Base-by-base conservation (phyloP, 2,113 vertebrate species). In the Macrotus californicus region DNA sequence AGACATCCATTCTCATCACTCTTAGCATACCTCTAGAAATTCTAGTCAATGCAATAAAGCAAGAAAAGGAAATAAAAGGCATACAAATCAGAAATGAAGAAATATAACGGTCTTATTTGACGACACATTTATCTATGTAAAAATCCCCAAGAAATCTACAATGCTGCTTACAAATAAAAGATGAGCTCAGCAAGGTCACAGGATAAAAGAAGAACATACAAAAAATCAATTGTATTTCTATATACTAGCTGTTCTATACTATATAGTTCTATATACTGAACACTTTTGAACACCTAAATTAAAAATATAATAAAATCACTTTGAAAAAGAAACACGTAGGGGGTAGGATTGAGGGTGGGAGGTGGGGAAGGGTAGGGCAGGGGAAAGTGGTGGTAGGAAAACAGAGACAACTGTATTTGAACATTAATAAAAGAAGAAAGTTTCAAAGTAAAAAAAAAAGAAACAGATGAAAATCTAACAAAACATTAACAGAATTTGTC, bases 21-120 rank as follows among this genome's bases (percentile, higher is more conserved):
- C 13, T 69, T 61, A 84, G 46, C 24, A 67, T 9, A 61, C 34
- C 59, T 67, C 16, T 79, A 19, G 54, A 92, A 50, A 29, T 52
- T 91, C 59, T 61, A 64, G 48, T 54, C 8, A 69, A 72, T 87
- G 19, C 39, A 87, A 84, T 69, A 90, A 97, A 80, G 22, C 48
- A 84, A 86, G 88, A 77, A 94, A 93, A 79, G 50, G n/a, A 94
- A 89, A 83, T 29, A 61, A 77, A 88, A 83, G 36, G 56, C 50
- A 64, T 39, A 81, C 46, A 89, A 79, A 70, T 34, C 77, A 84
- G 48, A 93, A 84, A 86, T 70, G 89, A 93, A 75, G 81, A 84
- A 88, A 94, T 54, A 8, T 2, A 73, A 81, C 9, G 7, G 66
- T 88, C 52, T 79, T 89, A 91, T 46, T 87, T 91, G 12, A 66